Evolutionary conservation across 2,797 vertebrate genomes (phyloP).

Genomic region (Xerus rutilus): DNA sequence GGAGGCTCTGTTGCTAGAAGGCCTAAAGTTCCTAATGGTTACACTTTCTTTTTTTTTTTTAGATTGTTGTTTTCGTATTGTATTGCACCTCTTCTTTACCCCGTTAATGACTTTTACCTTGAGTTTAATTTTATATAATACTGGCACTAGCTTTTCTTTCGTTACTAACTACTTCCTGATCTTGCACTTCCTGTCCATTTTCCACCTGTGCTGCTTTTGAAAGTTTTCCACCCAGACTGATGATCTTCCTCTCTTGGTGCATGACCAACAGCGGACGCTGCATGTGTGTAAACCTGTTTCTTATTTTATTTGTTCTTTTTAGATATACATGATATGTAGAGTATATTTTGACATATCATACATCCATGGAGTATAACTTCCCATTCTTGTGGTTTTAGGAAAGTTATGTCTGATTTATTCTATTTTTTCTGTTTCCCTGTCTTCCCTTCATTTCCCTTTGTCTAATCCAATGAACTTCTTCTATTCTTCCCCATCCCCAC

Average conservation of each 20-base stretch:
- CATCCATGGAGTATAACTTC: too few relatives aligned
- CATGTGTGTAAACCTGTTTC: too few relatives aligned
- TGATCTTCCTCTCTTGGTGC: not conserved
- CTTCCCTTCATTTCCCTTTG: too few relatives aligned
- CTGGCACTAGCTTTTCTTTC: not conserved
- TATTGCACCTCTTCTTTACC: not conserved
- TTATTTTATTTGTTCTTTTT: too few relatives aligned
- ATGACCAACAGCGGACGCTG: not conserved
- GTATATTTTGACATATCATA: too few relatives aligned
- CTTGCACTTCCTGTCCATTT: not conserved
- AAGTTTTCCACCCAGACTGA: not conserved
- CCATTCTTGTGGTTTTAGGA: too few relatives aligned
- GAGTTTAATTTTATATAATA: not conserved
- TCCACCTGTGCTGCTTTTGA: not conserved
- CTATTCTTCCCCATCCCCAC: too few relatives aligned
- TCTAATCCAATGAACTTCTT: too few relatives aligned
- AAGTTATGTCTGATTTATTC: too few relatives aligned
- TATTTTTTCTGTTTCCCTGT: too few relatives aligned
- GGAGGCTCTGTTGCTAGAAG: slow-evolving; percentile 22
- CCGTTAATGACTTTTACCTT: not conserved
- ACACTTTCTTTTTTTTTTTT: not conserved
- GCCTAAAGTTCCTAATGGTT: not conserved
- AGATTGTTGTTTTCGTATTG: not conserved
- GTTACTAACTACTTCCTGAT: not conserved
- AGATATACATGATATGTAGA: too few relatives aligned